A percentile compares a stretch with the other conserved stretches of the same genome.
These are phyloP conservation scores for Anisognathus igniventris DNA, from an alignment of 2,797 vertebrate genomes.

Conservation along the genomic window DNA sequence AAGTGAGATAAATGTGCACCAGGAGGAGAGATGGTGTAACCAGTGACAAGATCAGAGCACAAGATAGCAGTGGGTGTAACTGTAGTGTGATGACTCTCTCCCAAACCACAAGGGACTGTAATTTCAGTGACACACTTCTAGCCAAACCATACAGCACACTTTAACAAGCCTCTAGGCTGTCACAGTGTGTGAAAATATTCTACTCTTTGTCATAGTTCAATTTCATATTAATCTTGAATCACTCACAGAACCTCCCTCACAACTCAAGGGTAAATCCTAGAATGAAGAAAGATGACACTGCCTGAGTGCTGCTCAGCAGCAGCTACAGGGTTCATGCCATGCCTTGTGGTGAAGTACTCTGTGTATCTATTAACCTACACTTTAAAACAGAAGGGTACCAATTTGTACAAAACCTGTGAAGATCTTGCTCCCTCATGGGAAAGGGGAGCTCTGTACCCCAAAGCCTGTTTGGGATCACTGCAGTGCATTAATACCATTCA, in stretches of 20 bases:
- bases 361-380: background rate
- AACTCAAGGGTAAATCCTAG: background rate
- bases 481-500: background rate
- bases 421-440: background rate
- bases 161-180: slow-evolving; percentile 38
- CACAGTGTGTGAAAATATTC: slow-evolving; percentile 34
- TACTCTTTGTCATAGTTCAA: slow-evolving; percentile 29
- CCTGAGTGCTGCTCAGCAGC: background rate
- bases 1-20: background rate
- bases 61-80: slow-evolving; percentile 47
- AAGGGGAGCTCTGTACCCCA: background rate
- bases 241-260: background rate
- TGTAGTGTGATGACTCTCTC: slow-evolving; percentile 38
- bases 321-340: background rate
- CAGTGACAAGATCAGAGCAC: slow-evolving; percentile 23
- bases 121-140: slow-evolving; percentile 41
- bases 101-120: slow-evolving; percentile 26
- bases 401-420: background rate
- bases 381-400: background rate
- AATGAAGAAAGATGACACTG: background rate
- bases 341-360: background rate
- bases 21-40: slow-evolving; percentile 31
- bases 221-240: slow-evolving; percentile 8
- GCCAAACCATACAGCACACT: slow-evolving; percentile 3
- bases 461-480: background rate